Evolutionary conservation across 2,797 vertebrate genomes (phyloP), one percentile per base, ranked within the genome.

Genomic region (Sylvia borin): DNA sequence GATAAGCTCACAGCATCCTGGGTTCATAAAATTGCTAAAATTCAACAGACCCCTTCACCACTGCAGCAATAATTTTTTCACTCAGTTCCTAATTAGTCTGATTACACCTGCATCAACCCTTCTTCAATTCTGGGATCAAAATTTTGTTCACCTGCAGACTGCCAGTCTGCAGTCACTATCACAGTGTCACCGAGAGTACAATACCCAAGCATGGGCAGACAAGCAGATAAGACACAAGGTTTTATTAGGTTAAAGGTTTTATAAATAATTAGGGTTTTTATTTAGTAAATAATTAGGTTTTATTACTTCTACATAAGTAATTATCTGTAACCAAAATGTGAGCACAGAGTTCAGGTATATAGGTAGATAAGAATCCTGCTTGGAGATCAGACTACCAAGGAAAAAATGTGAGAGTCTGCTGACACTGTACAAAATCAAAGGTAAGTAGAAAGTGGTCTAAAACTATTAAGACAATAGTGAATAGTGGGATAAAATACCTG

Each of bases 231-330:
- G 9, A 25, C 11, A n/a, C 11, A 18, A 43, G 9, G 13, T 51
- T 67, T 73, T 32, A 13, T 51, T 62, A 85, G 24, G 17, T 32
- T 88, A 51, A 88, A 29, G n/a, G n/a, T n/a, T n/a, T n/a, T n/a
- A n/a, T n/a, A n/a, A n/a, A n/a, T n/a, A n/a, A n/a, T n/a, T n/a
- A n/a, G n/a, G n/a, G n/a, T n/a, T n/a, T n/a, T n/a, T n/a, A n/a
- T n/a, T n/a, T n/a, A n/a, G n/a, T n/a, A n/a, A n/a, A n/a, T n/a
- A n/a, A n/a, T n/a, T n/a, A n/a, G n/a, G n/a, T n/a, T n/a, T n/a
- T n/a, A n/a, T n/a, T n/a, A n/a, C n/a, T n/a, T n/a, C 38, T 62
- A 42, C 0, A 0, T 34, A 48, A 45, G 17, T 70, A 76, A 50
- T 76, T 88, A 42, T 21, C 31, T 10, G 4, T 71, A 58, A 86